Percentiles rank a stretch among this genome's conserved stretches.
phyloP scores from a whole-genome alignment of 2,888 invertebrate species.

The Tyria jacobaeae region DNA sequence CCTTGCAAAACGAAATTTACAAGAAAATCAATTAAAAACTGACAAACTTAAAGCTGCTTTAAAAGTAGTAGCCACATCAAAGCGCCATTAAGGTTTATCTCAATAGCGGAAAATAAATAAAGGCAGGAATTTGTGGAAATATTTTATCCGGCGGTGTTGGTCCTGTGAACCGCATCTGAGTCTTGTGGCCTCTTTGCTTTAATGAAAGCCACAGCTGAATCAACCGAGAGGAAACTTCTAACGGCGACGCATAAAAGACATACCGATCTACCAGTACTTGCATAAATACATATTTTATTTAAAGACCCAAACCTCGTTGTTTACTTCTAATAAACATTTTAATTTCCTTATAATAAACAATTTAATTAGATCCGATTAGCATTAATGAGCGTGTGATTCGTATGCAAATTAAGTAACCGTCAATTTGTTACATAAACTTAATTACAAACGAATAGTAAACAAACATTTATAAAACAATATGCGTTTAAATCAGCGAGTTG shows the following conservation, averaged over 20 bases:
- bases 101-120: constrained; percentile 83
- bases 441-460: constrained; percentile 46
- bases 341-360: constrained; percentile 26
- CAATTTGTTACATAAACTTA: constrained; percentile 23
- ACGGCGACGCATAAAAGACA: constrained; percentile 69
- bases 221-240: constrained; percentile 72
- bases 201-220: constrained; percentile 77
- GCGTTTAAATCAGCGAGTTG: constrained; percentile 73
- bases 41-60: constrained; percentile 76
- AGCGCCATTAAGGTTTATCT: constrained; percentile 83
- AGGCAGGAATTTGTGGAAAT: constrained; percentile 80
- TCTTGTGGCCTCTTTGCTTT: constrained; percentile 79
- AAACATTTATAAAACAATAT: constrained; percentile 71
- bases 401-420: constrained; percentile 25
- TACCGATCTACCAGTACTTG: constrained; percentile 45
- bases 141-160: constrained; percentile 75
- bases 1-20: constrained; percentile 61
- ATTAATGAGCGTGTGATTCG: constrained; percentile 23
- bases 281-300: constrained; percentile 59
- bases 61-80: constrained; percentile 79
- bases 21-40: constrained; percentile 80
- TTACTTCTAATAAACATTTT: constrained; percentile 18
- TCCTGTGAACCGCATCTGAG: constrained; percentile 64
- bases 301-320: constrained; percentile 26
- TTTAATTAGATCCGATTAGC: constrained; percentile 28